Conservation (phyloP, 2,797 vertebrate species). For the Typhlichthys eigenmanni region DNA sequence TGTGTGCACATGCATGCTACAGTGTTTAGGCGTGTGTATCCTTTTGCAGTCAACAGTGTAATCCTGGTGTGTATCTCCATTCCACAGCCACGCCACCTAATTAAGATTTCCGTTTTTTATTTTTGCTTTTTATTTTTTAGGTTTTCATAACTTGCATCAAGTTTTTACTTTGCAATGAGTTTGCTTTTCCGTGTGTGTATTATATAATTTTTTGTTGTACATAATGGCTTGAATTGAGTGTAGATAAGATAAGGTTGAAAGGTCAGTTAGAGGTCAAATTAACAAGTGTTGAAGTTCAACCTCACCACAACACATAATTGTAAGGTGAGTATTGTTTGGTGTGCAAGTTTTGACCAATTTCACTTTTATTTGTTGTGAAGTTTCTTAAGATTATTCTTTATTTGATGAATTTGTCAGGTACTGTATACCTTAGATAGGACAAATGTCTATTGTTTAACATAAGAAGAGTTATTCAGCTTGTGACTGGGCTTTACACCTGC, state of each 20-base stretch:
- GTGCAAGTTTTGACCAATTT: constrained; percentile 76
- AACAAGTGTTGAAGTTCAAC: constrained; percentile 47
- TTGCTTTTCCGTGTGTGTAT: constrained; percentile 36
- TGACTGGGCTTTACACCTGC: constrained; percentile 66
- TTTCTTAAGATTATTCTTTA: constrained; percentile 28
- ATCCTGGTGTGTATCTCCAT: constrained; percentile 2
- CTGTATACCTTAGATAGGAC: constrained; percentile 45
- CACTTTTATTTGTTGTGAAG: constrained; percentile 81
- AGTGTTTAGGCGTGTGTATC: constrained; percentile 54
- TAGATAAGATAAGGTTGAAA: constrained; percentile 69
- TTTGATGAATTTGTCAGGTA: constrained; percentile 53
- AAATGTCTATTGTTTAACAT: constrained; percentile 56
- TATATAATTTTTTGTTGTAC: constrained; percentile 96
- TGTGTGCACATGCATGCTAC: constrained; percentile 64
- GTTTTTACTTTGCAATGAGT: constrained; percentile 87
- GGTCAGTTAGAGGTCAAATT: constrained; percentile 60
- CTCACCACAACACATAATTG: constrained; percentile 10
- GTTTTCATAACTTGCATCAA: constrained; percentile 99
- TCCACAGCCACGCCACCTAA: constrained; percentile 25
- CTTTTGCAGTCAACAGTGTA: constrained; percentile 27
- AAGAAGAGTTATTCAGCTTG: constrained; percentile 57
- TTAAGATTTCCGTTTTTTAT: constrained; percentile 36
- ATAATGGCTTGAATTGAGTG: constrained; percentile 79
- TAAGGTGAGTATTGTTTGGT: constrained; percentile 34
- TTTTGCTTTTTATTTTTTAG: constrained; percentile 81